phyloP scores from a whole-genome alignment of 2,888 invertebrate species.

The Lacanobia wlatinum region DNA sequence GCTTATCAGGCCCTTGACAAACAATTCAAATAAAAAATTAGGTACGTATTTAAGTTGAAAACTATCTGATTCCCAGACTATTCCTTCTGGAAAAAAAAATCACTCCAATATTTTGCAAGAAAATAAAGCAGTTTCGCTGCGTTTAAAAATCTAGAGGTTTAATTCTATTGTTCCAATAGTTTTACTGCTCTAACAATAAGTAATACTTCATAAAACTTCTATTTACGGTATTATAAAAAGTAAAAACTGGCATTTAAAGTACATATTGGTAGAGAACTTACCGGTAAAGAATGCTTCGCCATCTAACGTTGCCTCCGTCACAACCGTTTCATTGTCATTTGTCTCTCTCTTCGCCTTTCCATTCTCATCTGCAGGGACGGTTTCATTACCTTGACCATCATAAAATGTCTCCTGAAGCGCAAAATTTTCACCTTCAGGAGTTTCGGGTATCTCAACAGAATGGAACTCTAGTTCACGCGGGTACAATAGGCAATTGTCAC shows the following conservation, averaged over 20 bases:
- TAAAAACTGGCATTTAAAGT: background rate
- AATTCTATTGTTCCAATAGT: slow-evolving; percentile 45
- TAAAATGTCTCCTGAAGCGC: too few species aligned
- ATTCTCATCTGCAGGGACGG: slow-evolving; percentile 53
- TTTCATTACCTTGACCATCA: slow-evolving; percentile 68
- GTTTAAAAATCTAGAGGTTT: background rate
- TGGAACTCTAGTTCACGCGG: slow-evolving; percentile 80
- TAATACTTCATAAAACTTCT: background rate
- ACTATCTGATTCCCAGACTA: background rate
- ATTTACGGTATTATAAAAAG: background rate
- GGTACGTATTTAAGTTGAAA: background rate
- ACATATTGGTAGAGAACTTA: slow-evolving; percentile 56
- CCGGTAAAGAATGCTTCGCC: slow-evolving; percentile 68
- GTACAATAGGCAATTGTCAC: slow-evolving; percentile 80
- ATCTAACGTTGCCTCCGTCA: slow-evolving; percentile 56
- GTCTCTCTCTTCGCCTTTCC: slow-evolving; percentile 71
- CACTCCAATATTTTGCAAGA: background rate
- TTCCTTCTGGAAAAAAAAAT: background rate
- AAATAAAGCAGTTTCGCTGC: background rate
- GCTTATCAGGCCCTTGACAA: slow-evolving; percentile 43
- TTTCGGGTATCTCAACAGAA: slow-evolving; percentile 69
- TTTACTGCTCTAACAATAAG: slow-evolving; percentile 1
- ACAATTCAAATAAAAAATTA: slow-evolving; percentile 21
- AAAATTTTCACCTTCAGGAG: slow-evolving; percentile 40
- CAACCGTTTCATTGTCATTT: slow-evolving; percentile 53